phyloP scores from a whole-genome alignment of 2,888 invertebrate species.

The Drosophila nigricruria region DNA sequence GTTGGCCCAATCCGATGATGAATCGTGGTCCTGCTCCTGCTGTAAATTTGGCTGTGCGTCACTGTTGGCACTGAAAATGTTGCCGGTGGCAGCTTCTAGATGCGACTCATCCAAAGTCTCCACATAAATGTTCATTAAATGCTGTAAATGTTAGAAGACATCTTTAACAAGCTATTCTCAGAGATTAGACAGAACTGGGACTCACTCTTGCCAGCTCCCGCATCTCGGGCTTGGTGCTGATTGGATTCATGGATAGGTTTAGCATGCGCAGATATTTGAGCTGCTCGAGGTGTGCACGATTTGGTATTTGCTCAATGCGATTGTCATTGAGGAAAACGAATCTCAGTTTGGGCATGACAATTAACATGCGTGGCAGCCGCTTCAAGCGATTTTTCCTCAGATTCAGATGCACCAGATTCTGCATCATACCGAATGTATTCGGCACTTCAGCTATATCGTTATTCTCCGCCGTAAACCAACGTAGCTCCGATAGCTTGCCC shows the following conservation, averaged over 20 bases:
- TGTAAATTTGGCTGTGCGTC: conserved; percentile 32
- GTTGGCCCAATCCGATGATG: conserved; percentile 88
- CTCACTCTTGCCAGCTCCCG: conserved; percentile 55
- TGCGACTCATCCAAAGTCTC: conserved; percentile 39
- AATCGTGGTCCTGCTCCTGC: conserved; percentile 53
- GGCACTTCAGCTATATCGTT: conserved; percentile 87
- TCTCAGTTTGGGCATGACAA: conserved; percentile 86
- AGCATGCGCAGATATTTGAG: conserved; percentile 86
- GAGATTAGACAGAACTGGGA: not conserved
- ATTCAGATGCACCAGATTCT: conserved; percentile 88
- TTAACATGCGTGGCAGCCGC: conserved; percentile 86
- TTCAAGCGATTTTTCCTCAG: conserved; percentile 87
- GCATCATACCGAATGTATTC: conserved; percentile 86
- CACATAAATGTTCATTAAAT: conserved; percentile 59
- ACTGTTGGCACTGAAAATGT: not conserved
- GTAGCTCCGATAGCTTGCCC: conserved; percentile 87
- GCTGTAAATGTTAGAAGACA: conserved; percentile 22
- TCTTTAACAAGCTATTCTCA: not conserved
- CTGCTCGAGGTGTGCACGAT: conserved; percentile 55
- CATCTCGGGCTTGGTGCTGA: conserved; percentile 67
- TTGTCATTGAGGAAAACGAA: conserved; percentile 87
- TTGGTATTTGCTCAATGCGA: conserved; percentile 73
- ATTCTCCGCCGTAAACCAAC: conserved; percentile 89
- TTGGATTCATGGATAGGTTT: conserved; percentile 87
- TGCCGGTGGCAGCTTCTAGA: not conserved